Conservation (phyloP, 2,113 vertebrate species). For the Athene cunicularia region DNA sequence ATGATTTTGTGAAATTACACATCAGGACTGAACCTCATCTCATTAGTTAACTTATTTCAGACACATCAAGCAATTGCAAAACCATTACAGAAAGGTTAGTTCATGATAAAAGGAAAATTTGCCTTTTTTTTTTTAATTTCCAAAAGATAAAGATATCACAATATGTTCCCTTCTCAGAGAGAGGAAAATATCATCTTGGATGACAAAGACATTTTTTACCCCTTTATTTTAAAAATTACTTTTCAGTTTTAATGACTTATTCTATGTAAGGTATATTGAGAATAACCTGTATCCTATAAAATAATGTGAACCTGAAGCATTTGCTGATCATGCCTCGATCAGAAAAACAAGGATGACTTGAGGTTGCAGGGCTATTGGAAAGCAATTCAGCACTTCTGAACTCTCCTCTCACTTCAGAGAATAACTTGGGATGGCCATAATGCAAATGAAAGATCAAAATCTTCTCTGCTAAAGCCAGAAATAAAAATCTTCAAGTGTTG, state of each 20-base stretch:
- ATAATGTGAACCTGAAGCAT: neutral
- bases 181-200: neutral
- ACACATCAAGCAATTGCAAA: constrained; percentile 3
- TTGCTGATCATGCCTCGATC: neutral
- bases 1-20: constrained; percentile 41
- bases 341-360: neutral
- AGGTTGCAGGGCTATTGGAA: constrained; percentile 7
- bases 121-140: neutral
- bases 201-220: neutral
- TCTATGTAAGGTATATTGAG: neutral
- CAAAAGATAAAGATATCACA: neutral
- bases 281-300: neutral
- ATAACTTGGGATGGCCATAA: constrained; percentile 40
- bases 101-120: neutral
- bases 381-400: neutral
- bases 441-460: constrained; percentile 66
- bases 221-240: neutral
- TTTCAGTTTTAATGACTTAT: neutral
- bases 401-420: constrained; percentile 32
- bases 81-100: constrained; percentile 29
- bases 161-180: neutral
- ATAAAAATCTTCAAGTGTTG: neutral
- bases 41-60: constrained; percentile 47
- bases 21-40: constrained; percentile 18
- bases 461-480: constrained; percentile 48